Base-by-base conservation (phyloP, 2,888 invertebrate species). In the Panorpa germanica region DNA sequence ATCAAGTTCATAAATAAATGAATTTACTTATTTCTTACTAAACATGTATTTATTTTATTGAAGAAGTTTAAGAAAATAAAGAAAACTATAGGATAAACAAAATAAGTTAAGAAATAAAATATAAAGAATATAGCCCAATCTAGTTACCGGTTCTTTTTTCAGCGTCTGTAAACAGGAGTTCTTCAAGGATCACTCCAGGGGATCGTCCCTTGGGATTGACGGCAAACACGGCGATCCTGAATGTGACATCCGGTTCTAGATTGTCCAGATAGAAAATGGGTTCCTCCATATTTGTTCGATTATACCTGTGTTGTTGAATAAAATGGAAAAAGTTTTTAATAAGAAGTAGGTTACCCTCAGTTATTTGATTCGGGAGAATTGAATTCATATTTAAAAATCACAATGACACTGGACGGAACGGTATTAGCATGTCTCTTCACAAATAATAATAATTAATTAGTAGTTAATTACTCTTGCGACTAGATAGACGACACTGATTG, bases 171-270 rank as follows among this genome's bases (percentile, higher is more conserved):
- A 82, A 76, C 29, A 76, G 70, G 41, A 83, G 69, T 50, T 81
- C 81, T 46, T 72, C 72, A 29, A 83, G 54, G 18, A 67, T 58
- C 37, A 75, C 70, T 9, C 73, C 67, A 32, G 64, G 60, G 44
- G 82, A 81, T 32, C 74, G 64, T 22, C 85, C 85, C 53, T 85
- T 85, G 43, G 71, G 68, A 62, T 85, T 85, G 44, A 73, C 67
- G 17, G 83, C 75, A 45, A 71, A 74, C 33, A 82, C 74, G 29
- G 69, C 70, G 38, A 82, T 67, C 43, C 77, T 66, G 50, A 76
- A 73, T 29, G 78, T 74, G 39, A 80, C 71, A 47, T 78, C 81
- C 38, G 74, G 69, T 54, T 81, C 80, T 44, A 82, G 61, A 31
- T 77, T 74, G 45, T 77, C 70, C 43, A 82, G 63, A 38, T 74